These are phyloP conservation scores for Parapsyche elsis DNA, from an alignment of 1,140 invertebrate species.

Conservation along the genomic window DNA sequence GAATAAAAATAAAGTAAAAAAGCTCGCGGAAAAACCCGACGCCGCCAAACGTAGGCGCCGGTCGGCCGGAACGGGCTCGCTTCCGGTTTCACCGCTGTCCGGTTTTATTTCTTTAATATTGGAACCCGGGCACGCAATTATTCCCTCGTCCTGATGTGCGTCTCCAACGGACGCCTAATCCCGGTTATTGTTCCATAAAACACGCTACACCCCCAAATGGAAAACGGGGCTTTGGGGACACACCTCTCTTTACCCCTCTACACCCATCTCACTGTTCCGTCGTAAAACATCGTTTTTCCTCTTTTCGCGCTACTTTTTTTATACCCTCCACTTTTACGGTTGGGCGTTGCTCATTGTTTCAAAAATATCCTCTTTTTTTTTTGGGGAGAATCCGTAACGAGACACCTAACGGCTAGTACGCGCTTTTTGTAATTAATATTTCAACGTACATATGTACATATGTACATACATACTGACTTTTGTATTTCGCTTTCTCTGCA, in stretches of 20 bases:
- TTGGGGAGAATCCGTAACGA: too few relatives aligned
- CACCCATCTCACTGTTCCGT: too few relatives aligned
- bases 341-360: too few relatives aligned
- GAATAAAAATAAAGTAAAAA: slow-evolving; percentile 5
- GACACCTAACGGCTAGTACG: too few relatives aligned
- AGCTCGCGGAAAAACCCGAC: background rate
- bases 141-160: background rate
- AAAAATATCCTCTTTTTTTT: too few relatives aligned
- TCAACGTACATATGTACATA: too few relatives aligned
- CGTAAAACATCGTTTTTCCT: too few relatives aligned
- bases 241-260: background rate
- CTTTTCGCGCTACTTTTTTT: too few relatives aligned
- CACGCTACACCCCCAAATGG: slow-evolving; percentile 6
- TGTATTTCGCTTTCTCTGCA: too few relatives aligned
- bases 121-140: background rate
- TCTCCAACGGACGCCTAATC: slow-evolving; percentile 23
- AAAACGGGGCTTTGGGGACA: background rate
- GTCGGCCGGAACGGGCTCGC: background rate
- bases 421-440: too few relatives aligned
- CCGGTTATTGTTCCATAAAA: slow-evolving; percentile 34
- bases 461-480: too few relatives aligned
- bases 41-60: background rate
- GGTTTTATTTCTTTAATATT: slow-evolving; percentile 28
- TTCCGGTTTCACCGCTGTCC: background rate
- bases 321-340: too few relatives aligned